Percentiles rank a stretch among this genome's conserved stretches.
These are phyloP conservation scores for Psophia crepitans DNA, from an alignment of 2,113 vertebrate genomes.

Conservation along the genomic window DNA sequence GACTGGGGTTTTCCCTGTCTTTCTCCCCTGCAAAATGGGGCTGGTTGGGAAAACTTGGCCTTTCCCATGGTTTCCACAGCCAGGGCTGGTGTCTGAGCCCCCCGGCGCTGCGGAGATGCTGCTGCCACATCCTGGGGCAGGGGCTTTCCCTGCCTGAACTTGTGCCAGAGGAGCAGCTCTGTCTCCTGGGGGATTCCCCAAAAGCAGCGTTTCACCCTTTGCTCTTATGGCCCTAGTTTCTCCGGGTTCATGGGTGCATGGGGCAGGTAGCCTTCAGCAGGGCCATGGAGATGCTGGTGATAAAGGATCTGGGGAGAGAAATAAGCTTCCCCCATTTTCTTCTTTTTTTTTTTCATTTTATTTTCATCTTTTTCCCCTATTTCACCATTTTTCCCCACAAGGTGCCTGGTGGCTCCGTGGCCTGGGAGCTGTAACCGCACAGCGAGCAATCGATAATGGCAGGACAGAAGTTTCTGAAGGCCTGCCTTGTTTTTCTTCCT, in stretches of 20 bases:
- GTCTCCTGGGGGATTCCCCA: neutral
- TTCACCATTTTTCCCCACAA: neutral
- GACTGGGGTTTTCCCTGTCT: fast-evolving
- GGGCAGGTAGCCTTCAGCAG: neutral
- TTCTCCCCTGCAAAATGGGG: neutral
- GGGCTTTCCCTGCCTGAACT: neutral
- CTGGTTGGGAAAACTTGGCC: neutral
- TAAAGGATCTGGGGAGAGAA: neutral
- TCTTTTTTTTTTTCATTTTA: neutral
- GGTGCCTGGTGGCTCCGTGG: neutral
- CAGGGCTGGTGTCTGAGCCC: neutral
- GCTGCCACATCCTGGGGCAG: neutral
- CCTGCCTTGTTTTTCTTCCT: neutral
- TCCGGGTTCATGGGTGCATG: neutral
- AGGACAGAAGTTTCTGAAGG: neutral
- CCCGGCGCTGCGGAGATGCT: neutral
- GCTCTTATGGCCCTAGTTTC: neutral
- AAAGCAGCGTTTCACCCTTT: fast-evolving
- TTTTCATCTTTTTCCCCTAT: neutral
- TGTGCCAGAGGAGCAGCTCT: fast-evolving
- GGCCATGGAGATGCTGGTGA: neutral
- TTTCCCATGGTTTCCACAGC: neutral
- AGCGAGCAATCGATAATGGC: fast-evolving
- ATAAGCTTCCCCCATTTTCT: fast-evolving
- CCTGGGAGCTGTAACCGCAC: neutral